Percentiles rank a stretch among this genome's conserved stretches.
These are phyloP conservation scores for Sandelia bainsii DNA, from an alignment of 2,797 vertebrate species.

Conservation along the genomic window DNA sequence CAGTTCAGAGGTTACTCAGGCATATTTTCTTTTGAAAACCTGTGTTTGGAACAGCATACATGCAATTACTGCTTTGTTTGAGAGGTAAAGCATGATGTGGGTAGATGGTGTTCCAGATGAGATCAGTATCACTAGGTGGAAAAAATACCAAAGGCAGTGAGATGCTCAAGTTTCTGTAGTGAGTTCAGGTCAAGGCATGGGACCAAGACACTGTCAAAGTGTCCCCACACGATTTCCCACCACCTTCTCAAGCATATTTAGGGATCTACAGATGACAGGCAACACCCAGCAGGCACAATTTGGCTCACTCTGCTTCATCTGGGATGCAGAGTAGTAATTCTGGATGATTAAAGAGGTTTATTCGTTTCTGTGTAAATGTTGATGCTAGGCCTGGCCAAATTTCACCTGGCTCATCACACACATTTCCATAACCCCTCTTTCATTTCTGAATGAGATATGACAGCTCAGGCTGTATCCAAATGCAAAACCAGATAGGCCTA, in stretches of 20 bases:
- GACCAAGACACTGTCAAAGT: constrained; percentile 22
- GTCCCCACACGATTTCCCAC: constrained; percentile 23
- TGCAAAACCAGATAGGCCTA: constrained; percentile 45
- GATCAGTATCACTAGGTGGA: constrained; percentile 48
- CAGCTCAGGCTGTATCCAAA: constrained; percentile 56
- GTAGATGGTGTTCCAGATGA: constrained; percentile 53
- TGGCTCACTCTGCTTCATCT: constrained; percentile 61
- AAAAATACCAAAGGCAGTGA: constrained; percentile 30
- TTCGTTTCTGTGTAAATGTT: constrained; percentile 74
- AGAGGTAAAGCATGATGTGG: constrained; percentile 35
- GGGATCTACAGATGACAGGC: constrained; percentile 49
- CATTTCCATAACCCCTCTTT: constrained; percentile 68
- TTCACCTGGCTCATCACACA: constrained; percentile 71
- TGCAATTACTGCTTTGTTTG: constrained; percentile 46
- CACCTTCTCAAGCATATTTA: constrained; percentile 53
- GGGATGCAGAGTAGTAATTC: constrained; percentile 68
- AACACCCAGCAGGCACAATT: constrained; percentile 58
- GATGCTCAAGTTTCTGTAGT: constrained; percentile 21
- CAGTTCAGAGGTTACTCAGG: constrained; percentile 37
- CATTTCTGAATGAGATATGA: constrained; percentile 71
- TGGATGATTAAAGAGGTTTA: constrained; percentile 77
- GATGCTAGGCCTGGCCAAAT: constrained; percentile 62
- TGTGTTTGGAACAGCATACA: constrained; percentile 49
- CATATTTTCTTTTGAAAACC: constrained; percentile 45
- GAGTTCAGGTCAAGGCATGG: constrained; percentile 39